Conservation (phyloP, 2,888 invertebrate species). For the Scaptomyza polygonia region DNA sequence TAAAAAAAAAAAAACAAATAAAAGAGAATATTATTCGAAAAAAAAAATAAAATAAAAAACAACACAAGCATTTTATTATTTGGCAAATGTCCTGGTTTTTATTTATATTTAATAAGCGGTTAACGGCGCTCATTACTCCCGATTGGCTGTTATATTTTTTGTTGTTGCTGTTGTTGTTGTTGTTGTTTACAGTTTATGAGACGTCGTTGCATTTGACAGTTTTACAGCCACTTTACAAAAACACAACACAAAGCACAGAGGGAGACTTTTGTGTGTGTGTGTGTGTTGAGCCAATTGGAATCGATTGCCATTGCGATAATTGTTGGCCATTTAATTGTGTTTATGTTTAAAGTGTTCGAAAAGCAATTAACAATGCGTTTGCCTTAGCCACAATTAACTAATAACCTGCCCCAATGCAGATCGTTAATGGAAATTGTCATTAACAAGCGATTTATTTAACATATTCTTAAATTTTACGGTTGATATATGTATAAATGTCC, state of each 20-base stretch:
- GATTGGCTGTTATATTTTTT: too few species aligned
- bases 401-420: conserved; percentile 44
- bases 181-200: conserved; percentile 1
- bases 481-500: conserved; percentile 15
- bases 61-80: conserved; percentile 49
- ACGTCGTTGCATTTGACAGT: conserved; percentile 56
- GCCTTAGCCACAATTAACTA: conserved; percentile 74
- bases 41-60: conserved; percentile 65
- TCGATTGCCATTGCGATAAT: conserved; percentile 58
- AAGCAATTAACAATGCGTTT: conserved; percentile 75
- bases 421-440: conserved; percentile 69
- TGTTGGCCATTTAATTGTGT: conserved; percentile 52
- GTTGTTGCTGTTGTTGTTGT: too few species aligned
- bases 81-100: conserved; percentile 51
- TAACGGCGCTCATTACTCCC: conserved; percentile 18
- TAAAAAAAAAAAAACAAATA: conserved; percentile 76
- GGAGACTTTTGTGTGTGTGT: conserved; percentile 23
- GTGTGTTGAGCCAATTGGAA: conserved; percentile 27
- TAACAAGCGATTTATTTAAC: conserved; percentile 39
- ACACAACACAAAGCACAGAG: not conserved
- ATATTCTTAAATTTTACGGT: conserved; percentile 32
- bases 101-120: conserved; percentile 65
- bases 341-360: conserved; percentile 70
- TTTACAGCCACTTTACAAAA: conserved; percentile 53
- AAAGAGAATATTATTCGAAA: conserved; percentile 80